Conservation (phyloP, 2,888 invertebrate genomes). For the Coleophora flavipennella region DNA sequence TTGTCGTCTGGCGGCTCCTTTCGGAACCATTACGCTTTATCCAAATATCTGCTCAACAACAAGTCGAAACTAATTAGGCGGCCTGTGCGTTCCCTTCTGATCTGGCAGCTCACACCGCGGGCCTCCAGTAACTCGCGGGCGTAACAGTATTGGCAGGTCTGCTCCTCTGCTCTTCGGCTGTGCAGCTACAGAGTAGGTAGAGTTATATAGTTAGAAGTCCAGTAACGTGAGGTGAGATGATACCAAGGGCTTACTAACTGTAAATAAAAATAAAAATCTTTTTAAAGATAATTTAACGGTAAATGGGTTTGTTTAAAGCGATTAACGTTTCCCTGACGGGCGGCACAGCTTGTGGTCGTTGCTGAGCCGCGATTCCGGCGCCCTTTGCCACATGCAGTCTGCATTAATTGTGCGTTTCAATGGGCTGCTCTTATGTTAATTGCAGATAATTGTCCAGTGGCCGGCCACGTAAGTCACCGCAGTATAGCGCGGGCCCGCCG, state of each 20-base stretch:
- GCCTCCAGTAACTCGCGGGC: too few species aligned
- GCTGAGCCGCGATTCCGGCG: neutral
- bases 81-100: constrained; percentile 3
- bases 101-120: too few species aligned
- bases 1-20: neutral
- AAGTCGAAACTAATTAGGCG: constrained; percentile 42
- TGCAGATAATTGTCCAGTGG: constrained; percentile 39
- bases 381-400: neutral
- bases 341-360: neutral
- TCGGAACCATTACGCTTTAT: constrained; percentile 18
- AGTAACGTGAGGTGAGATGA: too few species aligned
- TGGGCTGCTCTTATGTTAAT: constrained; percentile 38
- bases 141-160: too few species aligned
- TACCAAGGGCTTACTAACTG: too few species aligned
- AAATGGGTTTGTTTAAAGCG: too few species aligned
- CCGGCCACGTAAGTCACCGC: constrained; percentile 32
- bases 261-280: too few species aligned
- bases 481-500: constrained; percentile 7
- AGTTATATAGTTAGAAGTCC: too few species aligned
- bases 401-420: constrained; percentile 8
- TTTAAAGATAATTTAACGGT: too few species aligned
- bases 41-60: constrained; percentile 34
- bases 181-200: too few species aligned
- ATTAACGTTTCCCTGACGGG: too few species aligned
- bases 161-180: too few species aligned